Conservation (phyloP, 2,113 vertebrate genomes). For the Lepisosteus osseus region DNA sequence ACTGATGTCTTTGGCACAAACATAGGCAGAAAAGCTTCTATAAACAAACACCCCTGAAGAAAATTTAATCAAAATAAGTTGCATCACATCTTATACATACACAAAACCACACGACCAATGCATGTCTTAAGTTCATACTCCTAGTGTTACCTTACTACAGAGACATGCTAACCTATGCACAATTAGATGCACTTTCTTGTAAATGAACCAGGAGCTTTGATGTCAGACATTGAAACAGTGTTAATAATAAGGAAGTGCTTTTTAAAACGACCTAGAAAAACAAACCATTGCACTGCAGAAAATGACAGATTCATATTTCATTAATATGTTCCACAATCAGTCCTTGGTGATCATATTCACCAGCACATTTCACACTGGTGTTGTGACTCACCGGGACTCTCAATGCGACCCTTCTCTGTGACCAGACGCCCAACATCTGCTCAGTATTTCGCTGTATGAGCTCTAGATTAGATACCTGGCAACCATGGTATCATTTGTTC, state of each 20-base stretch:
- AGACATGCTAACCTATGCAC: not conserved
- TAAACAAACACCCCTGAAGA: constrained; percentile 28
- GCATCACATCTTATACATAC: constrained; percentile 3
- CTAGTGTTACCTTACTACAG: not conserved
- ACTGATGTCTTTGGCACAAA: constrained; percentile 65
- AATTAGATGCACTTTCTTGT: not conserved
- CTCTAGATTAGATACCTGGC: constrained; percentile 26
- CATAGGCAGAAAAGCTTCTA: constrained; percentile 32
- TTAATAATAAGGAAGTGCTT: no score
- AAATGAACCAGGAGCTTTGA: not conserved
- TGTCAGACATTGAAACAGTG: not conserved
- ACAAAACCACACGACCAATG: not conserved
- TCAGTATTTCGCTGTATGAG: constrained; percentile 15
- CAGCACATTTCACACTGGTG: no score
- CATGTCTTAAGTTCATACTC: not conserved
- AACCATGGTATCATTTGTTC: constrained; percentile 36
- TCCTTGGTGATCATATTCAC: no score
- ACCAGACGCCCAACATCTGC: constrained; percentile 5
- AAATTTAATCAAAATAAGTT: constrained; percentile 20
- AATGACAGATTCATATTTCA: no score
- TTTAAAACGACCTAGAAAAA: no score
- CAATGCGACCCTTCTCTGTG: constrained; percentile 3
- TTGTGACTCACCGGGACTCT: no score
- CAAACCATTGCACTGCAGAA: no score
- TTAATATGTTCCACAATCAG: no score